phyloP scores from a whole-genome alignment of 2,888 invertebrate genomes.

The Argyresthia goedartella region DNA sequence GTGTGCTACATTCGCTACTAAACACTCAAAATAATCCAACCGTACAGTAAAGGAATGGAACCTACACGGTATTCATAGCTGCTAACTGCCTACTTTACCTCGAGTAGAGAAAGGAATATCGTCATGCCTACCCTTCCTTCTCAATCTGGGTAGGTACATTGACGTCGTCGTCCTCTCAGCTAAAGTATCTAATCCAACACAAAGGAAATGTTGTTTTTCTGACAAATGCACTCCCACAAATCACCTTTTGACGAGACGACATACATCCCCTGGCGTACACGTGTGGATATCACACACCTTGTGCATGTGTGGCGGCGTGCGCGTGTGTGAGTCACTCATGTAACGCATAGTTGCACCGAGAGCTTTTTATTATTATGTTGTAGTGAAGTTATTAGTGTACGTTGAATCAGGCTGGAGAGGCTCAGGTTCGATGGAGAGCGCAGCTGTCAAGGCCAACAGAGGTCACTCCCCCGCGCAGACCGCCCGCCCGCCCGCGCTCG shows the following conservation, averaged over 20 bases:
- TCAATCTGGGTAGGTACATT: too few species aligned
- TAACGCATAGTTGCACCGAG: conserved; percentile 54
- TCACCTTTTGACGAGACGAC: conserved; percentile 38
- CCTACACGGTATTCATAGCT: too few species aligned
- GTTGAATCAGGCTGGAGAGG: conserved; percentile 49
- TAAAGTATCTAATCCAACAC: too few species aligned
- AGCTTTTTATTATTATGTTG: conserved; percentile 49
- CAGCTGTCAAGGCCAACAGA: conserved; percentile 70
- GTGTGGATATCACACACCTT: conserved; percentile 12
- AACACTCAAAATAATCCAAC: too few species aligned
- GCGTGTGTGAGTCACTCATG: conserved; percentile 29
- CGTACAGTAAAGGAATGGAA: too few species aligned
- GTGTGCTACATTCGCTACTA: too few species aligned
- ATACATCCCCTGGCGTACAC: neutral
- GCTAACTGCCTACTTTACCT: neutral
- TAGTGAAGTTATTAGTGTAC: conserved; percentile 61
- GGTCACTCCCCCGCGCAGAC: conserved; percentile 66
- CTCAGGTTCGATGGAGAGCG: conserved; percentile 48
- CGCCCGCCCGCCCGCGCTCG: conserved; percentile 60
- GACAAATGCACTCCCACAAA: conserved; percentile 44
- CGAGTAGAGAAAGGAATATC: neutral
- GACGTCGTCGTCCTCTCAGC: too few species aligned
- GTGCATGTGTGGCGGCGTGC: conserved; percentile 11
- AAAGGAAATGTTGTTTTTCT: too few species aligned
- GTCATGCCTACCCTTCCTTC: too few species aligned